These are phyloP conservation scores for Melieria picta DNA, from an alignment of 2,888 invertebrate genomes.

Conservation along the genomic window DNA sequence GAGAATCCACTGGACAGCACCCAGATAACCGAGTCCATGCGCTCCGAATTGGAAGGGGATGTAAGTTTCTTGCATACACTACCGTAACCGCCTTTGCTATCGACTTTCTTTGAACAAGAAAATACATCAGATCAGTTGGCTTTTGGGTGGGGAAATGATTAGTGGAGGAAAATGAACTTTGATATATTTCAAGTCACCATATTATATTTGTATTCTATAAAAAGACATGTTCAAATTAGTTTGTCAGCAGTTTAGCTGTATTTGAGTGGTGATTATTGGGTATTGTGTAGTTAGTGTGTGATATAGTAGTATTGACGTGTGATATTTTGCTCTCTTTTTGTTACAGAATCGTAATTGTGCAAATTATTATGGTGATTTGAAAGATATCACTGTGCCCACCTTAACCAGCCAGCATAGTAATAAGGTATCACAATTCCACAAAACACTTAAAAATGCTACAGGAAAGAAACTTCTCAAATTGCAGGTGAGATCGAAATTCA, in stretches of 20 bases:
- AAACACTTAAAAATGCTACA: conserved; percentile 86
- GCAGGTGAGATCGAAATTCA: conserved; percentile 73
- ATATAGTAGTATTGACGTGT: neutral
- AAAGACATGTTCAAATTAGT: no score
- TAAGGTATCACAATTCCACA: conserved; percentile 95
- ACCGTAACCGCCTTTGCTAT: neutral
- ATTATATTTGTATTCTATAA: conserved; percentile 23
- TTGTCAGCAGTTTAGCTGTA: no score
- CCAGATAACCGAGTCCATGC: conserved; percentile 70
- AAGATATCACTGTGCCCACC: conserved; percentile 90
- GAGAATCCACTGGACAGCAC: conserved; percentile 79
- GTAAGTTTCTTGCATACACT: conserved; percentile 65
- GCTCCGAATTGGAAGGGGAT: conserved; percentile 77
- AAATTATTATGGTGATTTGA: conserved; percentile 85
- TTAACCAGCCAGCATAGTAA: conserved; percentile 87
- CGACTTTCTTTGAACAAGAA: neutral
- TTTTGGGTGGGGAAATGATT: neutral
- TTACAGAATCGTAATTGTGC: conserved; percentile 72
- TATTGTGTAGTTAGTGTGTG: no score
- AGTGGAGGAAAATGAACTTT: neutral
- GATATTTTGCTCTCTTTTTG: conserved; percentile 41
- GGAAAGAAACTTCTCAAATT: conserved; percentile 87
- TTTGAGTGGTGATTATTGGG: no score
- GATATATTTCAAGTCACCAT: conserved; percentile 63
- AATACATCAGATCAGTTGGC: neutral